Conservation (phyloP, 2,113 vertebrate species). For the Dicentrarchus labrax region DNA sequence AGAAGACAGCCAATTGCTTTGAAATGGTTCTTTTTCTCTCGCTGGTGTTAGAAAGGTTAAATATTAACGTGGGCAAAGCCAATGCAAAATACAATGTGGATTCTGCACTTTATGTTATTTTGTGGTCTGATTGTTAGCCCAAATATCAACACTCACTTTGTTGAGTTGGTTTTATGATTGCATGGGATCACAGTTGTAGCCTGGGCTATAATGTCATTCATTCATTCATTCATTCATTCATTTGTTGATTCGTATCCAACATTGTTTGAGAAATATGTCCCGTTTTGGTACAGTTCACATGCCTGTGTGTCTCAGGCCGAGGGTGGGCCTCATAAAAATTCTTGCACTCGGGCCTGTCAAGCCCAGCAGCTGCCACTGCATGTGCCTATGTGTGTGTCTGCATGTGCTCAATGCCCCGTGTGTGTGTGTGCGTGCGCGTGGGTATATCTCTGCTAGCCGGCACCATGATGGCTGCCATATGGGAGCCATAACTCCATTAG, state of each 20-base stretch:
- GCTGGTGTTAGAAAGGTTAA: neutral
- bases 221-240: neutral
- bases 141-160: neutral
- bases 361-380: constrained; percentile 49
- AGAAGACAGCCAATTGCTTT: constrained; percentile 3
- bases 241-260: neutral
- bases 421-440: constrained; percentile 7
- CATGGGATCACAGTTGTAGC: too few species aligned
- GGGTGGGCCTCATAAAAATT: neutral
- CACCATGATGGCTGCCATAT: constrained; percentile 76
- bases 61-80: neutral
- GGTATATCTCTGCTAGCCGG: constrained; percentile 28
- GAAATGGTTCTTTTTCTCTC: neutral
- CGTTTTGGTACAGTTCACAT: neutral
- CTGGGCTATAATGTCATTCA: neutral
- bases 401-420: neutral
- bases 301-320: neutral
- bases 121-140: neutral
- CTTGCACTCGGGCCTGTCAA: constrained; percentile 12
- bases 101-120: neutral
- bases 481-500: constrained; percentile 76
- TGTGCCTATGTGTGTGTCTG: neutral
- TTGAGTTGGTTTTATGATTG: neutral
- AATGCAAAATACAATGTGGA: neutral
- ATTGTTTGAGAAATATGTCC: neutral